Base-by-base conservation (phyloP, 2,888 invertebrate species). In the Thecocarcelia acutangulata region DNA sequence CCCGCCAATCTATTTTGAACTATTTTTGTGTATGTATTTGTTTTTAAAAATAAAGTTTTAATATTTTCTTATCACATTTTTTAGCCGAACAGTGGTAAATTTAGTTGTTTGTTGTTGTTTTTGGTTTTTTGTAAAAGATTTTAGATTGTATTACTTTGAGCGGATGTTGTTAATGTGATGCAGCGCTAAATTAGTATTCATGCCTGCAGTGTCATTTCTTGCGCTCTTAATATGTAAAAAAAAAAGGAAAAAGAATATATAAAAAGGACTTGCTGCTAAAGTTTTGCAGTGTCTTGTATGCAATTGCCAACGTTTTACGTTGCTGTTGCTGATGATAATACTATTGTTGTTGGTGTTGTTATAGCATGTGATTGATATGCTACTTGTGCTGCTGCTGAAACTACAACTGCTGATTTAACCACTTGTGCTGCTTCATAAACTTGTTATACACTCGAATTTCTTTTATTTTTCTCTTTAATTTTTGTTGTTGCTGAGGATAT, bases 141-240 rank as follows among this genome's bases (percentile, higher is more conserved):
- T 74, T 78, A 77, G 74, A 59, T 64, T 74, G 52, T 77, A 77
- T 81, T 74, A 82, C 82, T 82, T 74, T 74, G 64, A 74, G 78
- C 76, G 74, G 81, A 83, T 72, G 78, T 70, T 72, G 81, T 80
- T 82, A 82, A 82, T 79, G 80, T 76, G 79, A 82, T 83, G 85
- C 86, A 86, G 87, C 86, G 85, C 85, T 85, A 87, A 88, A 89
- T 89, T 89, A 88, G 88, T 89, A 88, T 88, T 89, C 89, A 88
- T 82, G 88, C 87, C 88, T 84, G 86, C 87, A 89, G 88, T 88
- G 88, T 86, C 89, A 88, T 89, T 89, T 87, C 87, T 82, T 87
- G 85, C 86, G 85, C 84, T 85, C 85, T 85, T 86, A 86, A 86
- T 85, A 76, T 52, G 46, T 44, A 58, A 80, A 84, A 86, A 80